phyloP scores from a whole-genome alignment of 2,888 invertebrate species.

The Brachyptera risi region DNA sequence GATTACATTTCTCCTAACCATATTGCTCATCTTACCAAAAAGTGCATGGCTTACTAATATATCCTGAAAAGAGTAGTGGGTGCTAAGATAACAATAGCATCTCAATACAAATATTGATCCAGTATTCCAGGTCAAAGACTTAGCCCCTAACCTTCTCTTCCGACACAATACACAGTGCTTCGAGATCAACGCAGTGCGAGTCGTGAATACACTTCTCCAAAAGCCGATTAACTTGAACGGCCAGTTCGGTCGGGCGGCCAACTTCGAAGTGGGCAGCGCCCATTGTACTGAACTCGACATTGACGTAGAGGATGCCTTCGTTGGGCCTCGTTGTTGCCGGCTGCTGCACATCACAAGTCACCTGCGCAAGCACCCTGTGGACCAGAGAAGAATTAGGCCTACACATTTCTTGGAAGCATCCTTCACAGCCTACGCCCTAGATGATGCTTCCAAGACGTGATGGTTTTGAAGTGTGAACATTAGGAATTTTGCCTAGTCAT shows the following conservation, averaged over 20 bases:
- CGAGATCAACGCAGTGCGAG: slow-evolving; percentile 86
- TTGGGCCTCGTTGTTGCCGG: slow-evolving; percentile 83
- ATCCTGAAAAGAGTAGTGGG: too few relatives aligned
- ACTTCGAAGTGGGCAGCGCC: slow-evolving; percentile 81
- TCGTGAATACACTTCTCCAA: slow-evolving; percentile 88
- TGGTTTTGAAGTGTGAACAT: too few relatives aligned
- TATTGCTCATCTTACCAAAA: too few relatives aligned
- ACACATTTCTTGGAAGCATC: slow-evolving; percentile 1
- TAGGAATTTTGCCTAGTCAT: background rate
- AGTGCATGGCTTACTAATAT: too few relatives aligned
- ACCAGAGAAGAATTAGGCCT: slow-evolving; percentile 13
- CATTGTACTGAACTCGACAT: slow-evolving; percentile 83
- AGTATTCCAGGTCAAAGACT: background rate
- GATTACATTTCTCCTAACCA: too few relatives aligned
- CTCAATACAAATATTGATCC: background rate
- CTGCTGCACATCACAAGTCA: slow-evolving; percentile 79
- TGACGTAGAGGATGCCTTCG: slow-evolving; percentile 81
- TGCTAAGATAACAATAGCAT: slow-evolving; percentile 36
- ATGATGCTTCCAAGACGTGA: too few relatives aligned
- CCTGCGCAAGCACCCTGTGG: slow-evolving; percentile 78
- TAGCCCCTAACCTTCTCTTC: slow-evolving; percentile 90
- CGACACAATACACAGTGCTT: slow-evolving; percentile 89
- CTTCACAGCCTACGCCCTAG: background rate
- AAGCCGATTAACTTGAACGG: slow-evolving; percentile 70
- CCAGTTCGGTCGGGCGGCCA: slow-evolving; percentile 66